Evolutionary conservation across 2,113 vertebrate genomes (phyloP).

Genomic region (Chascanopsetta lugubris): DNA sequence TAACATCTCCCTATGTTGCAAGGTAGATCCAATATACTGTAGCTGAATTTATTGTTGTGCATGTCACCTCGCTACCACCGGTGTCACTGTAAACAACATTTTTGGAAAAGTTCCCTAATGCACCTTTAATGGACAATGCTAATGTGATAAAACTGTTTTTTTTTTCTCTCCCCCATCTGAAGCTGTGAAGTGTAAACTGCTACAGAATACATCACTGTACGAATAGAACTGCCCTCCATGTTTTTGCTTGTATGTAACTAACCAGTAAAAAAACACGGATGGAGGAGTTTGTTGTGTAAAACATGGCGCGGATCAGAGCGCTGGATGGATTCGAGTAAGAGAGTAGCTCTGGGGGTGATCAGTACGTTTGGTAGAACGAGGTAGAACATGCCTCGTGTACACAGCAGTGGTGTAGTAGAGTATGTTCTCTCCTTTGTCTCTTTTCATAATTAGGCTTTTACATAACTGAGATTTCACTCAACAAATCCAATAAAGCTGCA

Average conservation of each 20-base stretch:
- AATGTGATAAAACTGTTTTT: not conserved
- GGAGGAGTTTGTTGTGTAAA: not conserved
- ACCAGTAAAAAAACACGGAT: not conserved
- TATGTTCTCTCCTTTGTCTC: slow-evolving; percentile 10
- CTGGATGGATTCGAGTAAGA: too few relatives aligned
- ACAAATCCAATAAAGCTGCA: slow-evolving; percentile 48
- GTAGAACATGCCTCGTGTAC: not conserved
- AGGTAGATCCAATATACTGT: too few relatives aligned
- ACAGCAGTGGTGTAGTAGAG: slow-evolving; percentile 1
- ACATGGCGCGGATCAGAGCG: too few relatives aligned
- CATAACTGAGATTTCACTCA: slow-evolving; percentile 21
- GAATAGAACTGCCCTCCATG: not conserved
- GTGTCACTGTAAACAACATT: too few relatives aligned
- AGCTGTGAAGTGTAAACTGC: not conserved
- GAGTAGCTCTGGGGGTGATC: too few relatives aligned
- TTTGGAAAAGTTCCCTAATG: too few relatives aligned
- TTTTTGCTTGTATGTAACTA: not conserved
- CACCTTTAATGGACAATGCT: not conserved
- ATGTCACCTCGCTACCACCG: too few relatives aligned
- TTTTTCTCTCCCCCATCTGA: not conserved
- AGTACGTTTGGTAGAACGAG: not conserved
- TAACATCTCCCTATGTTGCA: too few relatives aligned
- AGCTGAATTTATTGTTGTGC: too few relatives aligned
- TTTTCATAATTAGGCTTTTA: slow-evolving; percentile 2
- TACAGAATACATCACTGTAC: not conserved